phyloP scores from a whole-genome alignment of 2,888 invertebrate genomes.

The Hofmannophila pseudospretella region DNA sequence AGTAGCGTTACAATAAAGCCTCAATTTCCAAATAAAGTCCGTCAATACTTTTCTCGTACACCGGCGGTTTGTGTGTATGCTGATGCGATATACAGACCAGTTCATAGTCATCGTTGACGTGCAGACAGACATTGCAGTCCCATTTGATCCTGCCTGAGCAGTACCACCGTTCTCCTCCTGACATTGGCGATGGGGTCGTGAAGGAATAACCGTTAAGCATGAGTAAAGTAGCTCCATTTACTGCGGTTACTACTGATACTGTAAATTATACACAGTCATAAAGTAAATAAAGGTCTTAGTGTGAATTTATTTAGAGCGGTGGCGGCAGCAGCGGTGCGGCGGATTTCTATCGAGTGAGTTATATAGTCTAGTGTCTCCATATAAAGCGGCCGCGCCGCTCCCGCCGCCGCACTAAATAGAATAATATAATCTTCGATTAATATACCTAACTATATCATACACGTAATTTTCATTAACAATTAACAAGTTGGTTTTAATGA shows the following conservation, averaged over 20 bases:
- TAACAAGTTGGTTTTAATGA: no score
- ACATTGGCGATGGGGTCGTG: conserved; percentile 61
- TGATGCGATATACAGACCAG: conserved; percentile 59
- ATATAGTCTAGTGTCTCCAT: no score
- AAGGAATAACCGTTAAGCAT: conserved; percentile 66
- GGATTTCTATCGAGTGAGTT: no score
- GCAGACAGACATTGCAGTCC: conserved; percentile 60
- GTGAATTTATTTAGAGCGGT: no score
- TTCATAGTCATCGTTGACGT: conserved; percentile 69
- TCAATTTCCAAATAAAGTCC: conserved; percentile 56
- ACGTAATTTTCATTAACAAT: no score
- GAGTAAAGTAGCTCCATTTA: conserved; percentile 62
- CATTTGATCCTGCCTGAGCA: conserved; percentile 57
- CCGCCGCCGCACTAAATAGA: no score
- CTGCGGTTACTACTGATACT: conserved; percentile 67
- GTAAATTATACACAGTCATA: conserved; percentile 24
- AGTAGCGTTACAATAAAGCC: no score
- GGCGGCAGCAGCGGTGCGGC: no score
- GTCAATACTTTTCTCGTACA: conserved; percentile 50
- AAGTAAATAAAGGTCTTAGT: no score
- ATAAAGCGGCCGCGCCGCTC: no score
- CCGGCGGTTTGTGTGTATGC: conserved; percentile 56
- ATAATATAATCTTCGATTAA: no score
- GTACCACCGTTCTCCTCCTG: conserved; percentile 65
- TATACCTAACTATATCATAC: no score